A percentile compares a stretch with the other conserved stretches of the same genome.
These are phyloP conservation scores for Vespertilio murinus DNA, from an alignment of 2,797 vertebrate genomes.

Conservation along the genomic window DNA sequence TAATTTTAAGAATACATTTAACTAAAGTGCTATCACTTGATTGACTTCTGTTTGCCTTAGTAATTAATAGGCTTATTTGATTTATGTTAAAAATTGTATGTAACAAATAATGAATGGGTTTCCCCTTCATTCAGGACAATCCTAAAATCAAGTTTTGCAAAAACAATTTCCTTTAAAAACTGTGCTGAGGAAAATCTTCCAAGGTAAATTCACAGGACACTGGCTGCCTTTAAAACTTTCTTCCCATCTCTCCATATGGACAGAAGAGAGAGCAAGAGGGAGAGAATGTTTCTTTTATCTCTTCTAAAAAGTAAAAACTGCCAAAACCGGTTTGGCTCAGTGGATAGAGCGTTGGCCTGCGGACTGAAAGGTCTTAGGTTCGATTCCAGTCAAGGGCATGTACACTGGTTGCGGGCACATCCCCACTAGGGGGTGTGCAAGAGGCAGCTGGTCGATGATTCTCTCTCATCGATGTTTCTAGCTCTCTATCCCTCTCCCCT, in stretches of 20 bases:
- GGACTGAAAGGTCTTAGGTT: too few species aligned
- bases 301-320: slow-evolving; percentile 33
- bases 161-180: slow-evolving; percentile 10
- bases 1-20: neutral
- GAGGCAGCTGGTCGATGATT: too few species aligned
- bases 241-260: neutral
- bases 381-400: too few species aligned
- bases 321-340: too few species aligned
- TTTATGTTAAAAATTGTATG: neutral
- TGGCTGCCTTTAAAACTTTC: slow-evolving; percentile 7
- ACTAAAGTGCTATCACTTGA: neutral
- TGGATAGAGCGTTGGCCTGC: too few species aligned
- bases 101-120: neutral
- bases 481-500: too few species aligned
- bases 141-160: neutral
- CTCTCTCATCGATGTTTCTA: too few species aligned
- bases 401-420: too few species aligned
- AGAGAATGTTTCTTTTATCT: neutral
- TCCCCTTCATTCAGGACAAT: neutral
- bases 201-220: neutral
- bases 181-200: neutral
- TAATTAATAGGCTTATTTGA: neutral
- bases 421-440: too few species aligned
- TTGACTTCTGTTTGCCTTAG: neutral
- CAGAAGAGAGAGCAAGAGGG: neutral